A percentile compares a stretch with the other conserved stretches of the same genome.
These are phyloP conservation scores for Vultur gryphus DNA, from an alignment of 2,797 vertebrate species.

Conservation along the genomic window DNA sequence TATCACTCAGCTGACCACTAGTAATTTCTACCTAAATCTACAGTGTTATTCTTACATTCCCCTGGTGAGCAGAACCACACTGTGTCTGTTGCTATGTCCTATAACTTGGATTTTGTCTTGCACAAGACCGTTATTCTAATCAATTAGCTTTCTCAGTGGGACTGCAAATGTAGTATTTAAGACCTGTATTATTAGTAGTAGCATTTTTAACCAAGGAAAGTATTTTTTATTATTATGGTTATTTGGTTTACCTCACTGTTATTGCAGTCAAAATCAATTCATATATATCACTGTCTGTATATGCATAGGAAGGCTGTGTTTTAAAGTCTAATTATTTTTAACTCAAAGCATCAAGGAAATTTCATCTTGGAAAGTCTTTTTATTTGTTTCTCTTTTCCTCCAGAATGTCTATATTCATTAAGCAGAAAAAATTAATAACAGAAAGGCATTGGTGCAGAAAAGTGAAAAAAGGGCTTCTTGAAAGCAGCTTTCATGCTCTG, in stretches of 20 bases:
- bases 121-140: neutral
- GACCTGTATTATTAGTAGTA: neutral
- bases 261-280: neutral
- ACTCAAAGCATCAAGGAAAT: neutral
- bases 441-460: constrained; percentile 19
- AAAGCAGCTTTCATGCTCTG: constrained; percentile 18
- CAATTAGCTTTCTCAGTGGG: neutral
- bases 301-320: neutral
- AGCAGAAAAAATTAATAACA: constrained; percentile 20
- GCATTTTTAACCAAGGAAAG: neutral
- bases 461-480: neutral
- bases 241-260: neutral
- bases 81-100: neutral
- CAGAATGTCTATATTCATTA: constrained; percentile 37
- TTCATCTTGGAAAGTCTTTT: neutral
- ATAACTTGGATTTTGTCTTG: neutral
- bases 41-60: neutral
- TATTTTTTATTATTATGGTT: neutral
- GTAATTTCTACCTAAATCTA: neutral
- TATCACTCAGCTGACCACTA: neutral
- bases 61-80: neutral
- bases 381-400: neutral
- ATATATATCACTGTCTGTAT: neutral
- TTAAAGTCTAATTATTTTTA: neutral
- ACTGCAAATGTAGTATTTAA: neutral